phyloP scores from a whole-genome alignment of 1,140 invertebrate genomes.

The Protaetia brevitarsis region DNA sequence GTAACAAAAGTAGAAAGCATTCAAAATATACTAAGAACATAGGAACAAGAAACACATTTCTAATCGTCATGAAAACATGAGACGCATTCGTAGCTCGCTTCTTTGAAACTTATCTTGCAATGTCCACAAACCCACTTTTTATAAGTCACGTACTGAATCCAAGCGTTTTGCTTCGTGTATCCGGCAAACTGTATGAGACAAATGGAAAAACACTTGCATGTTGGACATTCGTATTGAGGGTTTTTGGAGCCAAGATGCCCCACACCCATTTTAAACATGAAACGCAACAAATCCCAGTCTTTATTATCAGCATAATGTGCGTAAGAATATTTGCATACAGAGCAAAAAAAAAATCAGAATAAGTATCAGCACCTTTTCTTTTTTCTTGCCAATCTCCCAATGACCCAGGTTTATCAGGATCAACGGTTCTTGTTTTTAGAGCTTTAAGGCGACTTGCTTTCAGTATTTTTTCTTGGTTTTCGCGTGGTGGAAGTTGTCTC shows the following conservation, averaged over 20 bases:
- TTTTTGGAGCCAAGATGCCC: conserved; percentile 7
- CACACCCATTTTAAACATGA: conserved; percentile 9
- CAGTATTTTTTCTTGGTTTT: background rate
- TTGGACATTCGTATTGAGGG: conserved; percentile 7
- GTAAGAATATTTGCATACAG: background rate
- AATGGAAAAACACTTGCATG: background rate
- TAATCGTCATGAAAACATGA: background rate
- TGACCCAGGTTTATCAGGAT: conserved; percentile 4
- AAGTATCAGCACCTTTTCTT: background rate
- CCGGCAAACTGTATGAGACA: background rate
- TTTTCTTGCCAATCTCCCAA: background rate
- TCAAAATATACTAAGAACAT: background rate
- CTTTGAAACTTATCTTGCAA: background rate
- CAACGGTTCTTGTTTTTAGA: background rate
- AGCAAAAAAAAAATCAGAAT: background rate
- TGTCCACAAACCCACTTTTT: background rate
- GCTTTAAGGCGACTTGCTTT: background rate
- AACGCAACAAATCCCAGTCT: conserved; percentile 13
- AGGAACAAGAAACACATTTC: background rate
- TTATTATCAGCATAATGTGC: background rate
- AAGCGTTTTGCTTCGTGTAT: background rate
- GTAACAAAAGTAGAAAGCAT: background rate
- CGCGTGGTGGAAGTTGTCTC: background rate
- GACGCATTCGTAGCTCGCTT: conserved; percentile 3
- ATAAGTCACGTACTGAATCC: background rate